Evolutionary conservation across 2,888 invertebrate species (phyloP), one percentile per base, ranked within the genome.

Genomic region (Conus canariensis): DNA sequence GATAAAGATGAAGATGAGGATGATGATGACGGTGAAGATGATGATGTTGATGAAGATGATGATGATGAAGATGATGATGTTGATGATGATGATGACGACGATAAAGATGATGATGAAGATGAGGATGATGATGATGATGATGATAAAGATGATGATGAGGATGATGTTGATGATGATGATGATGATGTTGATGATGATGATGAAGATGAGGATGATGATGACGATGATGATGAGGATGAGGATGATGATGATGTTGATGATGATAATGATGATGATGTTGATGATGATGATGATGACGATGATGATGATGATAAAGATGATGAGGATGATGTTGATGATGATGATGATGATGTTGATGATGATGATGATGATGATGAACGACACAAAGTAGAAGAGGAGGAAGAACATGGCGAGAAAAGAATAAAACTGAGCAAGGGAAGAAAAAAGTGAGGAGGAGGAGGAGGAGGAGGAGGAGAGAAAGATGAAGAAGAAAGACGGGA

Each of bases 151-250:
- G 64, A 64, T 64, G 60, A 60, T 60, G 60, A 64, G 16, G 87
- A 87, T 64, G 67, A 64, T 64, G 64, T 64, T 64, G 60, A 86
- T 86, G 67, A 87, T 87, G 87, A 64, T 87, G 60, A 87, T 59
- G 67, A 64, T 64, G 60, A 87, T 60, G 86, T 58, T 86, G 86
- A 86, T 86, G 86, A 86, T 86, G 86, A 86, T 86, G 86, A 86
- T 86, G 86, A 86, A 58, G 86, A 86, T 86, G 86, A 86, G n/a
- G n/a, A n/a, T 86, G 86, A 86, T 59, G 87, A 87, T 59, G 87
- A 87, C n/a, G 87, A 64, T 30, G 45, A 64, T 64, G 67, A 64
- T 45, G 67, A 87, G 14, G 67, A 64, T 64, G 87, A 87, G 2
- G 67, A 60, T 19, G 59, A 88, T 60, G 60, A 60, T 60, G 60